Evolutionary conservation across 2,888 invertebrate species (phyloP), one percentile per base, ranked within the genome.

Genomic region (Papilio elwesi): DNA sequence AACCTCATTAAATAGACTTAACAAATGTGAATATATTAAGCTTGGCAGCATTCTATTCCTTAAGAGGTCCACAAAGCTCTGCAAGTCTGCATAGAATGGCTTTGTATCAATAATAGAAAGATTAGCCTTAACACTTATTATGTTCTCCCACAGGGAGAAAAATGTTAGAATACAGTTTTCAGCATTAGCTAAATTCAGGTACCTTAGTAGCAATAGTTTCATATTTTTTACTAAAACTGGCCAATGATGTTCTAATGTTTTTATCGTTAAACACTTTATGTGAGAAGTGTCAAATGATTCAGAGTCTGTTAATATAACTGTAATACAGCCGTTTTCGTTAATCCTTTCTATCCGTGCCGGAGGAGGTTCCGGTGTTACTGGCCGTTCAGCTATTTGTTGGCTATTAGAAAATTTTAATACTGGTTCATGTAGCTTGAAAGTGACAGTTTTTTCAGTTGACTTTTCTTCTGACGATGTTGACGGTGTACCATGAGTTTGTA

Each of bases 101-200:
- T 98, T 97, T 0, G 97, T 98, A 84, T 98, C 98, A 76, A 97
- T 96, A 47, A 98, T 96, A 59, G 98, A 97, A 70, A 98, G 94
- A 92, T 98, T 98, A 36, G 98, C 97, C 90, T 97, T 97, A 0
- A 98, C 97, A 70, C 98, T 97, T 83, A 98, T 98, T 16, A 98
- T 97, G 78, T 97, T 97, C 85, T 98, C 97, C 98, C 98, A 98
- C 52, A 98, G 90, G 68, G 97, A 96, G 77, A 98, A 94, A 86
- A 98, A 98, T 66, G 97, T 97, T 70, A 98, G 91, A 80, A 96
- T 95, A 87, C 96, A 96, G 80, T 96, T 96, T 89, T 96, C 96
- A 70, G 95, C 94, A 83, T 95, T 94, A 66, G 90, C 86, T 83
- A 95, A 89, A 85, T 94, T 94, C 85, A 94, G 93, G 90, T 95